A percentile compares a stretch with the other conserved stretches of the same genome.
These are phyloP conservation scores for Dioctria rufipes DNA, from an alignment of 2,888 invertebrate genomes.

Conservation along the genomic window DNA sequence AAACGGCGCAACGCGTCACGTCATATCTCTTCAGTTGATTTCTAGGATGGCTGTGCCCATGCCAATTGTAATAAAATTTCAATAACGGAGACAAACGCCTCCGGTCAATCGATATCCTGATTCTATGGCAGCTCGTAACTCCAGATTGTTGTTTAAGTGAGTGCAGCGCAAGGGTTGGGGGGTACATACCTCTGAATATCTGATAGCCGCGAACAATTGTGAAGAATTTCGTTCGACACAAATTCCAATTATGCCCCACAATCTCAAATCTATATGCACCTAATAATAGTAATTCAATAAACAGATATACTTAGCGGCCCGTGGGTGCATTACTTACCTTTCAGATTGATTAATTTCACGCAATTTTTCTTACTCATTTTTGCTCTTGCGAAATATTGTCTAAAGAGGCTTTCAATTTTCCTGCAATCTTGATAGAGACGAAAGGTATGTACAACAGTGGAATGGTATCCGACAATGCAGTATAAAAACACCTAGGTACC, in stretches of 20 bases:
- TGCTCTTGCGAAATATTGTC: conserved; percentile 30
- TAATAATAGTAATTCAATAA: conserved; percentile 54
- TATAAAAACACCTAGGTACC: too few relatives aligned
- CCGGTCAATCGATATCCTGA: conserved; percentile 44
- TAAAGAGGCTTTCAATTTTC: conserved; percentile 49
- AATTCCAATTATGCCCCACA: conserved; percentile 46
- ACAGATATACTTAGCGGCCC: conserved; percentile 44
- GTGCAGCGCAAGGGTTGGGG: neutral
- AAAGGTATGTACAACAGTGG: neutral
- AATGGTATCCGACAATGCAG: neutral
- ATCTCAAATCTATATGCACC: conserved; percentile 14
- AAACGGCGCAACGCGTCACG: neutral
- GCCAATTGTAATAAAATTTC: conserved; percentile 44
- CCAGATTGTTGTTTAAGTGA: conserved; percentile 2
- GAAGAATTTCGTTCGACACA: conserved; percentile 29
- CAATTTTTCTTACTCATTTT: conserved; percentile 23
- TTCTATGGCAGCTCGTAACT: conserved; percentile 42
- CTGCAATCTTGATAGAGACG: conserved; percentile 37
- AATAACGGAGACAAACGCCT: conserved; percentile 48
- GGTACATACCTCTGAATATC: neutral
- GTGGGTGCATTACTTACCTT: conserved; percentile 44
- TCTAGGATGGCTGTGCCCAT: conserved; percentile 1
- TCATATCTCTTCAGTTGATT: neutral
- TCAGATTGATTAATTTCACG: conserved; percentile 49
- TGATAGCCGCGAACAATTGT: conserved; percentile 31